Evolutionary conservation across 2,113 vertebrate genomes (phyloP).

Genomic region (Cyanoramphus novaezelandiae): DNA sequence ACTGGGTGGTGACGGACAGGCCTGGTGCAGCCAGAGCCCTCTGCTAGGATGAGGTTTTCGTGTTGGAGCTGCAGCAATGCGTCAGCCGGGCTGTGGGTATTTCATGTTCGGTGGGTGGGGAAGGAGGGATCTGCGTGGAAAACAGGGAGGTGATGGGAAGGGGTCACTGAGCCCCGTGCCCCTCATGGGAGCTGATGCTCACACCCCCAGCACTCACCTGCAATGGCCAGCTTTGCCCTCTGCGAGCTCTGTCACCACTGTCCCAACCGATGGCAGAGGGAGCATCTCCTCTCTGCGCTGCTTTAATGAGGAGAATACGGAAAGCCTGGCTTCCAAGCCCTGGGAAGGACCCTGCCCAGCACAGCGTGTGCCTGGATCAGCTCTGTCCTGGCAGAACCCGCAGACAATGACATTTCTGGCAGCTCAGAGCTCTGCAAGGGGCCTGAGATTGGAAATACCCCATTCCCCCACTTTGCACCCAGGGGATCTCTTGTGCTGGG

Average conservation of each 20-base stretch:
- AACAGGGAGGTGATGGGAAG: accelerated
- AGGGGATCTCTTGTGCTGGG: not conserved
- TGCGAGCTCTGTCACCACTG: not conserved
- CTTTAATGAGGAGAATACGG: not conserved
- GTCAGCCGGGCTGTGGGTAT: not conserved
- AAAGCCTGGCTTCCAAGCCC: not conserved
- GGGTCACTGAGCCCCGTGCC: not conserved
- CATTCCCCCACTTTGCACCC: accelerated
- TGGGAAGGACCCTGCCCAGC: not conserved
- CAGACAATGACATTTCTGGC: accelerated
- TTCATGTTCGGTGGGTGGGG: not conserved
- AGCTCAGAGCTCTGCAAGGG: not conserved
- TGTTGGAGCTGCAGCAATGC: not conserved
- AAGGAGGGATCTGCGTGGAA: not conserved
- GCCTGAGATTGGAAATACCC: not conserved
- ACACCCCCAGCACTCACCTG: not conserved
- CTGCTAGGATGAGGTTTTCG: not conserved
- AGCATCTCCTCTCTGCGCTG: not conserved
- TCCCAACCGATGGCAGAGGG: not conserved
- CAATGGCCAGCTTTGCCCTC: accelerated
- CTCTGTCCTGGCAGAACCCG: not conserved
- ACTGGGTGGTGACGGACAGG: not conserved
- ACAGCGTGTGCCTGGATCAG: not conserved
- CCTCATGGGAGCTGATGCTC: accelerated
- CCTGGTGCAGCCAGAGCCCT: not conserved